Conservation (phyloP, 2,888 invertebrate genomes). For the Acholoe squamosa region DNA sequence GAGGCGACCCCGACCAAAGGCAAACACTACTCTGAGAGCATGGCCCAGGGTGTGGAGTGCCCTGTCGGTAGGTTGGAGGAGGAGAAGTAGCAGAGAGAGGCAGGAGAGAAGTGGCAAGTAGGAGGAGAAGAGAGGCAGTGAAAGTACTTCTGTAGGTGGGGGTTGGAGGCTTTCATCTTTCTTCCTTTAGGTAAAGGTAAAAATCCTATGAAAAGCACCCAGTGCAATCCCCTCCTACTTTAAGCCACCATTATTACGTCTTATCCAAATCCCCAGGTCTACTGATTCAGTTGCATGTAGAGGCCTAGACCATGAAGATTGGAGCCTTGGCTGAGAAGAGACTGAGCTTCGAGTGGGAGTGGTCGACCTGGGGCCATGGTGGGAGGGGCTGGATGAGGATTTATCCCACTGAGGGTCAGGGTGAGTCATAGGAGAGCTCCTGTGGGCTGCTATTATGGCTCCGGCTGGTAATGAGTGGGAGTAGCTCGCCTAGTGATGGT, state of each 20-base stretch:
- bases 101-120: not conserved
- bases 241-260: no score
- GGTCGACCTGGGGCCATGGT: not conserved
- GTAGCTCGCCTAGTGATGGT: constrained; percentile 8
- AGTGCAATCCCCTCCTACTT: no score
- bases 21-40: not conserved
- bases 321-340: not conserved
- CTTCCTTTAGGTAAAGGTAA: not conserved
- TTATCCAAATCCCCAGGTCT: no score
- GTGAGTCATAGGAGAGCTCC: constrained; percentile 16
- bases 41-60: not conserved
- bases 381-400: constrained; percentile 30
- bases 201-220: not conserved
- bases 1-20: not conserved
- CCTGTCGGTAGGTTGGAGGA: not conserved
- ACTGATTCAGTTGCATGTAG: no score
- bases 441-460: constrained; percentile 25
- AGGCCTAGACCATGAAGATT: not conserved
- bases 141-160: not conserved
- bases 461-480: constrained; percentile 11
- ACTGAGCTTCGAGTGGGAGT: not conserved
- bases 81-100: no score
- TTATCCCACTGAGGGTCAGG: constrained; percentile 8
- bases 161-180: not conserved
- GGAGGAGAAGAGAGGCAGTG: no score